Evolutionary conservation across 2,797 vertebrate species (phyloP), one percentile per base, ranked within the genome.

Genomic region (Chloroceryle inda): DNA sequence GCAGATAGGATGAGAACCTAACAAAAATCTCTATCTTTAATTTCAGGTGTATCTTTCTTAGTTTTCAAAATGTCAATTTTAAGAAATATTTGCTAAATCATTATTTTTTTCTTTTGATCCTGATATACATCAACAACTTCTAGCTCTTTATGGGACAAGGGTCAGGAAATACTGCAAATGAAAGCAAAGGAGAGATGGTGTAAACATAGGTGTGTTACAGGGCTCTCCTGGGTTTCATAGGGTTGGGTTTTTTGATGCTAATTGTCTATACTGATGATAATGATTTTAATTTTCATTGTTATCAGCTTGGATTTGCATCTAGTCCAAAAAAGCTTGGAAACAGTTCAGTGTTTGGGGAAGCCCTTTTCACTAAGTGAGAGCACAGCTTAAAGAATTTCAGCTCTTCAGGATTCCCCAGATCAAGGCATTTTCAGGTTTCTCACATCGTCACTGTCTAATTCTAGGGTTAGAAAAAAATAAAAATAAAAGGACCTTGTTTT

Each of bases 201-300:
- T 8, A 95, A 55, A 29, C 4, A 10, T 5, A 85, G 45, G 9
- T 12, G 18, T 22, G 18, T 33, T 21, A 23, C 45, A 67, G 45
- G 33, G 63, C 52, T 69, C 62, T 64, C 45, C 50, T 64, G 72
- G 33, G 5, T n/a, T 88, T 92, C 33, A 53, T 47, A 31, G n/a
- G 21, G 37, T 24, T 8, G 9, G 0, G 0, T 13, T 47, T 85
- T 88, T 85, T 42, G 0, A 56, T 47, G n/a, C 53, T 67, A 6
- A 68, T 91, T 92, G 77, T 92, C 45, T 72, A 10, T 83, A 23
- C 45, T 59, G 72, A 86, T 78, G 47, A 73, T 72, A 66, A 90
- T 16, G 5, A 81, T 49, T 56, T 76, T 49, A 62, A 31, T 72
- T 85, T 75, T 72, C 58, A 75, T 69, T 69, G 63, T 75, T 92